Evolutionary conservation across 2,797 vertebrate genomes (phyloP), one percentile per base, ranked within the genome.

Genomic region (Notamacropus eugenii): DNA sequence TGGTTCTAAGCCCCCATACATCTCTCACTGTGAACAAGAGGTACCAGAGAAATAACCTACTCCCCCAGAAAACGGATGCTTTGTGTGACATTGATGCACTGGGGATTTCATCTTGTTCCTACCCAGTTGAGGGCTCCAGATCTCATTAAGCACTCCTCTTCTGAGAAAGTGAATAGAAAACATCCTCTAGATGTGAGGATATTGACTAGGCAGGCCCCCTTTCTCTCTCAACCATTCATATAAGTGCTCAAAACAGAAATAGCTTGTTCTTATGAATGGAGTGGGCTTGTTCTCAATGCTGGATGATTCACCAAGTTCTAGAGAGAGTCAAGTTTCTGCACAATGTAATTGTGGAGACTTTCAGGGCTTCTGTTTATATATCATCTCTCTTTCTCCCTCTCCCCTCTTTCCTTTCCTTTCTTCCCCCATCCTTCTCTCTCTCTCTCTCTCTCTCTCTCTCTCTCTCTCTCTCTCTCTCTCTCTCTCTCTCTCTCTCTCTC

Each of bases 271-370:
- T 96, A 27, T 96, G 94, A 96, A 24, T 1, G 93, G 95, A 97
- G 93, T 93, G 58, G 92, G 93, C 90, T 96, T 94, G 93, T 97
- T 98, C 97, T 94, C 97, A 94, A 91, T 28, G 94, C 3, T 58
- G 92, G 93, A 87, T 97, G 97, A 98, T 97, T 97, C 96, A 97
- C 50, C 58, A 91, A 92, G 97, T 95, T 98, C 59, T 94, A 91
- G 90, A 98, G 95, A 11, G 14, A 31, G 91, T 96, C 74, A 96
- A 96, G 55, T 59, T 92, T 12, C 92, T 31, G 91, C 28, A 96
- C 82, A 91, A n/a, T 1, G 91, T 58, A 94, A 96, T 95, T 91
- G 92, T 95, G 95, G 5, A 95, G 90, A 13, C 67, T 56, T 9
- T 46, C 40, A 50, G 74, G 40, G 67, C n/a, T 82, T 82, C 74